Conservation (phyloP, 2,888 invertebrate species). For the Epinotia nisella region DNA sequence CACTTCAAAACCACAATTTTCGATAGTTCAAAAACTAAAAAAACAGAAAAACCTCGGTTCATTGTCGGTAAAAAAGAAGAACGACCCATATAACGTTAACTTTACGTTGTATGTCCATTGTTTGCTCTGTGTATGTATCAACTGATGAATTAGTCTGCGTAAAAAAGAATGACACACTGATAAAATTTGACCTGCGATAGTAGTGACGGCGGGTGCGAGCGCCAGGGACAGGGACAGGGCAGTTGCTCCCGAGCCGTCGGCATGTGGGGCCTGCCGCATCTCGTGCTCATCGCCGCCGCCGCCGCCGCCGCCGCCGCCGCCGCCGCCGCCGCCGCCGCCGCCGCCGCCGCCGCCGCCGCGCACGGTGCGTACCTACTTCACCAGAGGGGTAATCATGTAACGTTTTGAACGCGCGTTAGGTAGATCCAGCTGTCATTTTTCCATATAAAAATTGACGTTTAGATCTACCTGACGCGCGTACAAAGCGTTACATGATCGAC, state of each 20-base stretch:
- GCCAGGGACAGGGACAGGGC: constrained; percentile 1
- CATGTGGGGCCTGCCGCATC: constrained; percentile 26
- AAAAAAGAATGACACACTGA: constrained; percentile 26
- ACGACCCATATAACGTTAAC: background rate
- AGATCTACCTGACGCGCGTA: too few relatives aligned
- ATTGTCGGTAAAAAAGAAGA: too few relatives aligned
- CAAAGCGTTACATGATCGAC: too few relatives aligned
- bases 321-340: constrained; percentile 5
- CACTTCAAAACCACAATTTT: too few relatives aligned
- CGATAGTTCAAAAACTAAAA: too few relatives aligned
- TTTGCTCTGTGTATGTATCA: background rate
- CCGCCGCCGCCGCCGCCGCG: constrained; percentile 3
- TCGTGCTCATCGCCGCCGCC: constrained; percentile 27
- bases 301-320: constrained; percentile 3
- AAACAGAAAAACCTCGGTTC: too few relatives aligned
- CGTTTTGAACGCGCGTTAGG: too few relatives aligned
- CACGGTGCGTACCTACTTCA: constrained; percentile 16
- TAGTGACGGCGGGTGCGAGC: background rate
- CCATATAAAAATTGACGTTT: too few relatives aligned
- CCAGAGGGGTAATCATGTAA: too few relatives aligned
- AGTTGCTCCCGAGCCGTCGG: constrained; percentile 1
- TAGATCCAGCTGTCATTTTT: too few relatives aligned
- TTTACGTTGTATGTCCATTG: background rate
- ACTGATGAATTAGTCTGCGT: constrained; percentile 13
- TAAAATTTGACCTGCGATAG: constrained; percentile 30